A percentile compares a stretch with the other conserved stretches of the same genome.
phyloP scores from a whole-genome alignment of 2,888 invertebrate species.

The Orthonevra nobilis region DNA sequence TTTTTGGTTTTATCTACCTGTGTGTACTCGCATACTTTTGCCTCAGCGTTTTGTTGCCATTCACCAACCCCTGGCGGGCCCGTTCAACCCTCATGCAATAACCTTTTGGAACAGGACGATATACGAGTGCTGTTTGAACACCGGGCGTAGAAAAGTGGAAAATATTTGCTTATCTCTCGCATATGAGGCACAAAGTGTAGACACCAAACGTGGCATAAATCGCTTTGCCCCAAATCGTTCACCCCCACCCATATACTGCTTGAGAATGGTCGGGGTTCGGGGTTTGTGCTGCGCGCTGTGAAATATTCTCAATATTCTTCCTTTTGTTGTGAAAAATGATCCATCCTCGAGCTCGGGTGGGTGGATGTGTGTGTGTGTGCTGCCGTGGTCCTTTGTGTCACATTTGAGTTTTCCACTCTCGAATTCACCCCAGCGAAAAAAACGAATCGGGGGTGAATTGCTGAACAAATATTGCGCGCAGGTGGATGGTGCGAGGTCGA shows the following conservation, averaged over 20 bases:
- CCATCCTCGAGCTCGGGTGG: constrained; percentile 19
- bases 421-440: not conserved
- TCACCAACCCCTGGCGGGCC: not conserved
- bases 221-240: constrained; percentile 19
- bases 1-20: constrained; percentile 35
- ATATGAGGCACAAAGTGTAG: constrained; percentile 42
- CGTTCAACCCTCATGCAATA: constrained; percentile 16
- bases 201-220: constrained; percentile 1
- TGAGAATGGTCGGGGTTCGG: not conserved
- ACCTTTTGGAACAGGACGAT: constrained; percentile 38
- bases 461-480: constrained; percentile 1
- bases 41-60: not conserved
- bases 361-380: not conserved
- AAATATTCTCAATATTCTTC: constrained; percentile 47
- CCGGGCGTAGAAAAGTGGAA: constrained; percentile 34
- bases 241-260: constrained; percentile 21
- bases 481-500: constrained; percentile 18
- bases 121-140: constrained; percentile 50
- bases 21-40: constrained; percentile 10
- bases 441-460: not conserved
- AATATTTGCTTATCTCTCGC: constrained; percentile 66
- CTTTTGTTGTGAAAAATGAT: constrained; percentile 64
- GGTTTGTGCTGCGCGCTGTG: constrained; percentile 4
- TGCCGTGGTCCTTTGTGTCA: constrained; percentile 22
- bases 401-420: constrained; percentile 23